A percentile compares a stretch with the other conserved stretches of the same genome.
Conservation (phyloP, 2,888 invertebrate species). For the Fragum sueziense region DNA sequence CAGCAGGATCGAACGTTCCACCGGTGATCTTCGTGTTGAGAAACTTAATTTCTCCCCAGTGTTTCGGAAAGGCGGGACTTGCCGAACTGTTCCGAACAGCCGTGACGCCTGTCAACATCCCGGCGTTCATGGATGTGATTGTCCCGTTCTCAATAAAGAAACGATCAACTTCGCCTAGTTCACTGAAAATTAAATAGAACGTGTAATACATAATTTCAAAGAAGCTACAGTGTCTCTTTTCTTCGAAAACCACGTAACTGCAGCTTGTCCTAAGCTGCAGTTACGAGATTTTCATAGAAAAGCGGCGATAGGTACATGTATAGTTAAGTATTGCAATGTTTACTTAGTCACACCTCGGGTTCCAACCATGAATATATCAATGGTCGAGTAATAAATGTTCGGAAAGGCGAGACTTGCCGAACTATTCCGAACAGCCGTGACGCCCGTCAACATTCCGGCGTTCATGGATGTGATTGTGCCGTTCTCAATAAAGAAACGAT, state of each 20-base stretch:
- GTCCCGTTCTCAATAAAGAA: conserved; percentile 52
- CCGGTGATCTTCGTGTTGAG: conserved; percentile 37
- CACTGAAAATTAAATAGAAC: conserved; percentile 36
- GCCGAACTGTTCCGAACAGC: conserved; percentile 42
- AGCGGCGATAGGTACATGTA: too few relatives aligned
- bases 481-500: conserved; percentile 47
- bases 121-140: conserved; percentile 27
- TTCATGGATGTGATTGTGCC: conserved; percentile 41
- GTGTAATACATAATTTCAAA: too few relatives aligned
- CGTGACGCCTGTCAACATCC: conserved; percentile 32
- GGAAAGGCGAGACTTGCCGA: conserved; percentile 43
- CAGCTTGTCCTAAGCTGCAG: too few relatives aligned
- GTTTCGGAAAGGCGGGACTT: conserved; percentile 40
- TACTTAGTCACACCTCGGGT: too few relatives aligned
- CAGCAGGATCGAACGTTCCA: conserved; percentile 21
- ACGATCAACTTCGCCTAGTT: conserved; percentile 37
- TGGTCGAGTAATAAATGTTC: too few relatives aligned
- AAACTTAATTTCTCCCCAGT: conserved; percentile 42
- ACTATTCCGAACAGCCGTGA: conserved; percentile 39
- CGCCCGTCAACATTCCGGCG: conserved; percentile 24
- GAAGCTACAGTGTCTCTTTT: too few relatives aligned
- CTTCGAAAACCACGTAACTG: too few relatives aligned
- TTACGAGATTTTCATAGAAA: too few relatives aligned
- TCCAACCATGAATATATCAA: too few relatives aligned
- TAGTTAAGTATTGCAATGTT: too few relatives aligned